Base-by-base conservation (phyloP, 2,888 invertebrate genomes). In the Drosophila formosana region DNA sequence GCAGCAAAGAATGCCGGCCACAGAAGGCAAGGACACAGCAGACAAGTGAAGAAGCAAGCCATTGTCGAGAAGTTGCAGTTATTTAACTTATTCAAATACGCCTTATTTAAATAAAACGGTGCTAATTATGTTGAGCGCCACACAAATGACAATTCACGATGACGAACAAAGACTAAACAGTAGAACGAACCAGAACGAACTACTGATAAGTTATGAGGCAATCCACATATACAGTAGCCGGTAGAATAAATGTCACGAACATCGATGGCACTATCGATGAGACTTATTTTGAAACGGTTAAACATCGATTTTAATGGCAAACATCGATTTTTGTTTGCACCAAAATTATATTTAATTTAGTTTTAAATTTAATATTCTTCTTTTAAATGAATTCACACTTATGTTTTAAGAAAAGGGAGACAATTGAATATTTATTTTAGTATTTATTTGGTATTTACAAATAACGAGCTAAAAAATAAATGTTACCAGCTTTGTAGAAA, bases 371-470 rank as follows among this genome's bases (percentile, higher is more conserved):
- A 28, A 28, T 28, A 28, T 28, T 28, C 28, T 28, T 28, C 28
- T 18, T 18, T 18, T 18, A 18, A 18, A 18, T 18, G 1, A 18
- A 18, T 18, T 18, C 18, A 18, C 18, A 18, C 18, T 18, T 1
- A 18, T 18, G 18, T 18, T 18, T 18, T 18, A 18, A 18, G 2
- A 18, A 18, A 18, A 18, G 18, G 18, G 2, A 18, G 18, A 18
- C 18, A 18, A 18, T 18, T 18, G 18, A 18, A 18, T 18, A 18
- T 18, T 18, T 18, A 18, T 18, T 18, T 18, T 18, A 18, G 18
- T 18, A 45, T 67, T 67, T 67, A 73, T 50, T 57, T 39, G 26
- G 3, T 55, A 43, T 72, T n/a, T 57, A 73, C 67, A 72, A 34
- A 65, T 23, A 50, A 46, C 26, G 25, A 34, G 32, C 6, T 34